Base-by-base conservation (phyloP, 2,797 vertebrate genomes). In the Hemibagrus guttatus region DNA sequence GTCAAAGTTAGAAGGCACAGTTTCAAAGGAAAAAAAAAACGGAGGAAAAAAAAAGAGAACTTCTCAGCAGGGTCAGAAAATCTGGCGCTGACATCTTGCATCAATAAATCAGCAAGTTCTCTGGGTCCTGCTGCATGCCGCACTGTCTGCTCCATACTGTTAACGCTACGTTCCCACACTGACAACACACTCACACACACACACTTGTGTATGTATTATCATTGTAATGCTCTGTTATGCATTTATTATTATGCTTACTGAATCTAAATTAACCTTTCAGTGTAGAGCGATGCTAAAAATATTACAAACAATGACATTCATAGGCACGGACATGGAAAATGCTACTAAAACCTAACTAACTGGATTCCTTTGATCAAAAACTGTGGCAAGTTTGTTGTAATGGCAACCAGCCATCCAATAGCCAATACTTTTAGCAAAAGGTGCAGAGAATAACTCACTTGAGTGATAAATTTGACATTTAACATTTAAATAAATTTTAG, bases 61-160 rank as follows among this genome's bases (percentile, higher is more conserved):
- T 85, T 85, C 82, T 85, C 88, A 84, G 54, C 83, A 87, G 66
- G 86, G 79, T 82, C 85, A 85, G n/a, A 68, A 87, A 89, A 89
- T 88, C 19, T 88, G 72, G 79, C 64, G 84, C 79, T 84, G 72
- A 86, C 76, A 59, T 59, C 64, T 89, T 61, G 79, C 63, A 81
- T 76, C 83, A 68, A 85, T 88, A 89, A 90, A 90, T 90, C 85
- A 89, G 59, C 31, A 59, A 71, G 35, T 76, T 72, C 76, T 81
- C 81, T 28, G 72, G 84, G 80, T 83, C 76, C 71, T 89, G 86
- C 61, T 87, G 85, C 86, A 89, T 85, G 81, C 85, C 82, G 87
- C 79, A 83, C 76, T 74, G 75, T 56, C 78, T 86, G 59, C 69
- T 78, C 78, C 31, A 69, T 75, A 86, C 84, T 26, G 84, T 66